Percentiles rank a stretch among this genome's conserved stretches.
Conservation (phyloP, 2,888 invertebrate genomes). For the Ellobium chinense region DNA sequence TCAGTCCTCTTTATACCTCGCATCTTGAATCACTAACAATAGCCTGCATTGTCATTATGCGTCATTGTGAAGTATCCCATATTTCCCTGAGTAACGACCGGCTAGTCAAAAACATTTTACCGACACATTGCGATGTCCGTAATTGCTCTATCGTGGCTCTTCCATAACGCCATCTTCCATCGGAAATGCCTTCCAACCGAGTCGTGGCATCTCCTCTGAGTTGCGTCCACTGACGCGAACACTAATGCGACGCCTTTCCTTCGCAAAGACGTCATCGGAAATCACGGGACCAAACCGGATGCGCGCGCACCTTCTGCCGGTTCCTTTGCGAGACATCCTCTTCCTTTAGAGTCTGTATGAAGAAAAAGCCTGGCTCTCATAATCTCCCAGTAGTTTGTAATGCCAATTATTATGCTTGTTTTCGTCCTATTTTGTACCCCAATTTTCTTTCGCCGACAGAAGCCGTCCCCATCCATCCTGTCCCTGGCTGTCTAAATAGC, state of each 20-base stretch:
- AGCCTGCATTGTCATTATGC: too few species aligned
- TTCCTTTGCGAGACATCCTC: not conserved
- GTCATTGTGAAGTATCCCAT: too few species aligned
- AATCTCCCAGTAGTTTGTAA: constrained; percentile 23
- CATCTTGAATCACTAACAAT: too few species aligned
- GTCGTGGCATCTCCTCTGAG: constrained; percentile 12
- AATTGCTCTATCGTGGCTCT: not conserved
- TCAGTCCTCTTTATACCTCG: too few species aligned
- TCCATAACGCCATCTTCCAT: constrained; percentile 14
- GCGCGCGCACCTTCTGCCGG: constrained; percentile 16
- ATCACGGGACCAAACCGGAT: constrained; percentile 33
- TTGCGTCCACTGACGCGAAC: not conserved
- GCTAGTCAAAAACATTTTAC: too few species aligned
- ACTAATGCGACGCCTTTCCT: constrained; percentile 31
- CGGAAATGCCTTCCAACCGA: constrained; percentile 1
- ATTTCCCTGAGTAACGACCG: too few species aligned
- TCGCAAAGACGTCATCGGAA: constrained; percentile 21
- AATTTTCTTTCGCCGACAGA: not conserved
- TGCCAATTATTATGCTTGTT: constrained; percentile 28
- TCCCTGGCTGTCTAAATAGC: too few species aligned
- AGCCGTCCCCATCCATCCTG: too few species aligned
- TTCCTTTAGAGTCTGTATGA: constrained; percentile 25
- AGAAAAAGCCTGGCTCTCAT: not conserved
- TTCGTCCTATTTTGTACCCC: not conserved
- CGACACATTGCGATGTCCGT: too few species aligned